Base-by-base conservation (phyloP, 2,797 vertebrate genomes). In the Ptychadena robeensis region DNA sequence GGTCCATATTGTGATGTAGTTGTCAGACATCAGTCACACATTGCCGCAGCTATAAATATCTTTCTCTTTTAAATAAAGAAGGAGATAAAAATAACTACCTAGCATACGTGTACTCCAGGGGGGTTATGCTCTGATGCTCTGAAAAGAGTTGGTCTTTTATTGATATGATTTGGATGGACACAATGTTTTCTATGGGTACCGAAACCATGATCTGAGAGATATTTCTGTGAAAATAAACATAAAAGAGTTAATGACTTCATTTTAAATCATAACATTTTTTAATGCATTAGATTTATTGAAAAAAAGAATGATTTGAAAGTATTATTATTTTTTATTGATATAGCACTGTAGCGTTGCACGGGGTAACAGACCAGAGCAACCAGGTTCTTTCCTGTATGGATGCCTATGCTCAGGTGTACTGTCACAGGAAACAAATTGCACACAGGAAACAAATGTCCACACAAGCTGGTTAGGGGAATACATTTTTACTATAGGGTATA, bases 21-120 rank as follows among this genome's bases (percentile, higher is more conserved):
- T 73, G 71, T 73, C 71, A 73, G 31, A 73, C 53, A 59, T 34
- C 48, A 59, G 12, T 59, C 48, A 35, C 48, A 73, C 44, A 37
- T 74, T 37, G 31, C 35, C 40, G 15, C 3, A 69, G 12, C 72
- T 35, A 74, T 63, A 63, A 71, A 71, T 80, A 31, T 18, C 30
- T 22, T 34, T n/a, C 34, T 14, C 30, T 27, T 70, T 34, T 79
- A 61, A 70, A 59, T 34, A 68, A 79, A 68, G 44, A 9, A 35
- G 35, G 5, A 59, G 15, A 18, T 18, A 34, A 79, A 69, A 38
- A 71, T 40, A 80, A 35, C 25, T 18, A 35, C 18, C 9, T 57
- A 68, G 31, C n/a, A 35, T 27, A 15, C 44, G 67, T 40, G 25
- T 57, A 37, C 25, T 34, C 32, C 28, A 37, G 3, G 28, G n/a